These are phyloP conservation scores for Pterophyllum scalare DNA, from an alignment of 2,113 vertebrate species.

Conservation along the genomic window DNA sequence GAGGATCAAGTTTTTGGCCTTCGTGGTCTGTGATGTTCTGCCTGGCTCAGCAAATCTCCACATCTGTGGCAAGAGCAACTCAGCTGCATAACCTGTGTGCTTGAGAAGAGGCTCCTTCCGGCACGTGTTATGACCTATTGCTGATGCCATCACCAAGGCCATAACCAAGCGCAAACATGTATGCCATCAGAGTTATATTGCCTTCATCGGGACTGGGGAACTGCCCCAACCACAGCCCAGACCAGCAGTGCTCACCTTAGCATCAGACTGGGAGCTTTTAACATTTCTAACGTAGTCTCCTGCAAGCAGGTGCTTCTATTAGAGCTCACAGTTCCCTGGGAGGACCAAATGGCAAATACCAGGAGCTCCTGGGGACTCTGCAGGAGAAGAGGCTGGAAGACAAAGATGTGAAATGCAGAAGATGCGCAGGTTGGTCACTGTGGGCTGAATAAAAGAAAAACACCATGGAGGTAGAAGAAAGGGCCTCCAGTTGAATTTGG, in stretches of 20 bases:
- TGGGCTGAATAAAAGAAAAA: neutral
- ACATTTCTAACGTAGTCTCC: too few relatives aligned
- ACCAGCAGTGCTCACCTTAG: neutral
- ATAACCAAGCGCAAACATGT: neutral
- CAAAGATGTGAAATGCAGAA: neutral
- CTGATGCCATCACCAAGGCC: neutral
- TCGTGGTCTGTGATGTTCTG: too few relatives aligned
- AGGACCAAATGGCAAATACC: neutral
- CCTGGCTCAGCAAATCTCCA: too few relatives aligned
- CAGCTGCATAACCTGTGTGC: neutral
- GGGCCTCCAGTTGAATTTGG: neutral
- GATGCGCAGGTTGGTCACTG: neutral
- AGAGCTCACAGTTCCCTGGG: neutral
- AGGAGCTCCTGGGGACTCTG: neutral
- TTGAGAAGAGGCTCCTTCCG: neutral
- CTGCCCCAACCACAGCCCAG: neutral
- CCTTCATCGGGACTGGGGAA: neutral
- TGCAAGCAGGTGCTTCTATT: neutral
- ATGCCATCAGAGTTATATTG: neutral
- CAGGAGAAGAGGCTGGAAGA: neutral
- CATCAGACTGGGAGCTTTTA: neutral
- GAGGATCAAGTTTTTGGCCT: too few relatives aligned
- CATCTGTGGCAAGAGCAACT: neutral
- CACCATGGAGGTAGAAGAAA: neutral
- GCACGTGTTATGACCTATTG: neutral